phyloP scores from a whole-genome alignment of 2,113 vertebrate genomes.

The Scopus umbretta region DNA sequence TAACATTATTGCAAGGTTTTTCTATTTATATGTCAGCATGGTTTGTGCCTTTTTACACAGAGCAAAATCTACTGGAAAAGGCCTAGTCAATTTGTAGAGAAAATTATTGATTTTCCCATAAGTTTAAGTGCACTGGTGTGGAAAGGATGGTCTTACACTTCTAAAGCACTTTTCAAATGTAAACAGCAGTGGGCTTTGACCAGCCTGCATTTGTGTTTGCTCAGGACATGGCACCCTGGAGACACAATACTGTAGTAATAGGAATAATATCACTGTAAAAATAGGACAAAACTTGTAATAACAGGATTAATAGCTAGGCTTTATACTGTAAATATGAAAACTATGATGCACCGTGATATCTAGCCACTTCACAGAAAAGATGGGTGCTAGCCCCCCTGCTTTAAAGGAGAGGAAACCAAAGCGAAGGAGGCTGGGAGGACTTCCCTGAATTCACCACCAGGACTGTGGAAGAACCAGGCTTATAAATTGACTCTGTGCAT shows the following conservation, averaged over 20 bases:
- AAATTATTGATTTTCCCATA: slow-evolving; percentile 9
- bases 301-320: neutral
- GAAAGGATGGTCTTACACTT: neutral
- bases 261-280: neutral
- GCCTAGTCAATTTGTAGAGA: neutral
- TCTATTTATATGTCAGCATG: neutral
- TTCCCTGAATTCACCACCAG: neutral
- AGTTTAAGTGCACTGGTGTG: neutral
- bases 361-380: neutral
- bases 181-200: neutral
- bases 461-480: neutral
- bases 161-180: neutral
- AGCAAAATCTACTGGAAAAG: neutral
- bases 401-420: neutral
- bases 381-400: neutral
- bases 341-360: fast-evolving
- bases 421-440: neutral
- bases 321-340: neutral
- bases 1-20: neutral
- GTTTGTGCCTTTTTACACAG: neutral
- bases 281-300: neutral
- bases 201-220: neutral
- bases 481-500: fast-evolving
- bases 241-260: neutral
- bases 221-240: neutral